Evolutionary conservation across 1,140 invertebrate species (phyloP).

Genomic region (Thaumetopoea pityocampa): DNA sequence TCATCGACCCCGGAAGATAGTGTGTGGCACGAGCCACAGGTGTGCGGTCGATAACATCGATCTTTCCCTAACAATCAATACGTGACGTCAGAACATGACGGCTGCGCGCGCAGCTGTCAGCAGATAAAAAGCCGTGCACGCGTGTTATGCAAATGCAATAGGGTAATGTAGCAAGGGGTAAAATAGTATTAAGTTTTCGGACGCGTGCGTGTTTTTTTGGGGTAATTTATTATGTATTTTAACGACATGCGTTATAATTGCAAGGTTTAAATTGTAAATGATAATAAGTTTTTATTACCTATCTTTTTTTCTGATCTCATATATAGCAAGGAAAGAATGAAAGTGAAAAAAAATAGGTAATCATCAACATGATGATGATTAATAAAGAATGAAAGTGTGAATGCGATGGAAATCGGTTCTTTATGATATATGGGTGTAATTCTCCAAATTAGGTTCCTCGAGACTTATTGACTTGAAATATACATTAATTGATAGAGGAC

Average conservation of each 20-base stretch:
- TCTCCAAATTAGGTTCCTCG: no score
- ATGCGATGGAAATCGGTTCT: no score
- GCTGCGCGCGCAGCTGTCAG: constrained; percentile 53
- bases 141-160: constrained; percentile 39
- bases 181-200: constrained; percentile 17
- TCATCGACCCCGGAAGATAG: constrained; percentile 51
- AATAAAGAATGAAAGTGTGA: no score
- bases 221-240: constrained; percentile 7
- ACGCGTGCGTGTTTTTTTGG: constrained; percentile 15
- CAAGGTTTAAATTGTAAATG: no score
- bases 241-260: constrained; percentile 1
- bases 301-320: no score
- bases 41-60: constrained; percentile 62
- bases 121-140: constrained; percentile 23
- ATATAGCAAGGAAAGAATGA: no score
- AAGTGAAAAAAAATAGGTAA: no score
- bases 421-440: no score
- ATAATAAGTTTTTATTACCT: no score
- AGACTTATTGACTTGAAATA: no score
- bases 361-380: no score
- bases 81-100: constrained; percentile 51
- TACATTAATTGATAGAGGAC: no score
- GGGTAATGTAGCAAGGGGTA: constrained; percentile 38
- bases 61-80: constrained; percentile 55
- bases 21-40: constrained; percentile 47